A percentile compares a stretch with the other conserved stretches of the same genome.
Conservation (phyloP, 2,888 invertebrate genomes). For the Unio pictorum region DNA sequence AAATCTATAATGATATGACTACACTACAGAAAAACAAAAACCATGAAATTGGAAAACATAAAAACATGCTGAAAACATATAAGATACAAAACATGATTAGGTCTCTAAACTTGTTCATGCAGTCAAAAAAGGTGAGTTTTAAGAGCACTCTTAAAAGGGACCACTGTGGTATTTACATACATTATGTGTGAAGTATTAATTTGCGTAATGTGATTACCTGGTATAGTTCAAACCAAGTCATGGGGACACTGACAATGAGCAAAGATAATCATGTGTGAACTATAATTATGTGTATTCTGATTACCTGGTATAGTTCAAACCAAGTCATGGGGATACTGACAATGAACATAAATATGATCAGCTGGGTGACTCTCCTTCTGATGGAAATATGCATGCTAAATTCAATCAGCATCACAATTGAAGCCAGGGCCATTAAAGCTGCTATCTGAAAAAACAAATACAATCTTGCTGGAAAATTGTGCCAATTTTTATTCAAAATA, state of each 20-base stretch:
- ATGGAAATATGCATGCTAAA: conserved; percentile 35
- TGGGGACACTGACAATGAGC: conserved; percentile 46
- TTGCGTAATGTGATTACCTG: conserved; percentile 24
- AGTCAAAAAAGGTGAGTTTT: too few relatives aligned
- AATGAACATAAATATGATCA: conserved; percentile 42
- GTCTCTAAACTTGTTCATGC: too few relatives aligned
- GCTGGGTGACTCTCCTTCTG: conserved; percentile 31
- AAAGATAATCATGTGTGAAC: conserved; percentile 15
- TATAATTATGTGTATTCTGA: neutral
- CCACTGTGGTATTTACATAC: neutral
- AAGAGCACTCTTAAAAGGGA: too few relatives aligned
- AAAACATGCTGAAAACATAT: too few relatives aligned
- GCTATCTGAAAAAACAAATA: conserved; percentile 32
- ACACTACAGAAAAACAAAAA: too few relatives aligned
- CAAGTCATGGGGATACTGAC: conserved; percentile 52
- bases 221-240: conserved; percentile 51
- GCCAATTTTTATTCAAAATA: too few relatives aligned
- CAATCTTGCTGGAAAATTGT: neutral
- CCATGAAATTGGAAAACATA: too few relatives aligned
- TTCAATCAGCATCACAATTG: conserved; percentile 32
- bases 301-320: conserved; percentile 49
- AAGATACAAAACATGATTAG: too few relatives aligned
- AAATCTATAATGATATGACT: too few relatives aligned
- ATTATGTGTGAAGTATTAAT: neutral
- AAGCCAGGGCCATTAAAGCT: conserved; percentile 24